Evolutionary conservation across 2,888 invertebrate species (phyloP).

Genomic region (Lithosia quadra): DNA sequence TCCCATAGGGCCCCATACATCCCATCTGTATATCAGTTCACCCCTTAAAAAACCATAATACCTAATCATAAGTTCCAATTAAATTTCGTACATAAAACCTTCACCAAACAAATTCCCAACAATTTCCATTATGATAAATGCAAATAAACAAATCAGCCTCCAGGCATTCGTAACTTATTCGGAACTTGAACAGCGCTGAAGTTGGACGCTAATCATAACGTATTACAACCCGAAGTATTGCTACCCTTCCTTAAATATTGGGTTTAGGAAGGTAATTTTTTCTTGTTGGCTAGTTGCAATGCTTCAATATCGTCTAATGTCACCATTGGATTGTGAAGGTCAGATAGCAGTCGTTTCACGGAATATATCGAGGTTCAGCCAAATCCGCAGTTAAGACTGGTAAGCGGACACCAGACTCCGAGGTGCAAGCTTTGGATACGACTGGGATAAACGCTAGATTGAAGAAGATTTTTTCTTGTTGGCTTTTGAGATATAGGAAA

Average conservation of each 20-base stretch:
- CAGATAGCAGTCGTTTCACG: no score
- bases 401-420: no score
- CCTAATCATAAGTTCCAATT: not conserved
- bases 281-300: no score
- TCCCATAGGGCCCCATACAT: no score
- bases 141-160: slow-evolving; percentile 41
- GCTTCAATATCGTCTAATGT: no score
- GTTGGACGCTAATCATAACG: slow-evolving; percentile 36
- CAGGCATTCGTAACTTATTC: slow-evolving; percentile 23
- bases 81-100: not conserved
- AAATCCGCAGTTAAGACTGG: no score
- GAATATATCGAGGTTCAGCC: no score
- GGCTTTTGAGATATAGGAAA: not conserved
- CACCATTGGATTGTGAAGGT: no score
- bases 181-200: slow-evolving; percentile 23
- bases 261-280: slow-evolving; percentile 11
- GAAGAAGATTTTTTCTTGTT: slow-evolving; percentile 15
- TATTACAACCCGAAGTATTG: slow-evolving; percentile 27
- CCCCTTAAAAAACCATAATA: not conserved
- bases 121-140: slow-evolving; percentile 15
- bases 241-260: slow-evolving; percentile 35
- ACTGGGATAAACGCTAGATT: no score
- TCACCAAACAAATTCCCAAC: slow-evolving; percentile 19
- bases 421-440: no score
- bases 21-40: no score